Conservation (phyloP, 2,888 invertebrate genomes). For the Zonitis immaculata region DNA sequence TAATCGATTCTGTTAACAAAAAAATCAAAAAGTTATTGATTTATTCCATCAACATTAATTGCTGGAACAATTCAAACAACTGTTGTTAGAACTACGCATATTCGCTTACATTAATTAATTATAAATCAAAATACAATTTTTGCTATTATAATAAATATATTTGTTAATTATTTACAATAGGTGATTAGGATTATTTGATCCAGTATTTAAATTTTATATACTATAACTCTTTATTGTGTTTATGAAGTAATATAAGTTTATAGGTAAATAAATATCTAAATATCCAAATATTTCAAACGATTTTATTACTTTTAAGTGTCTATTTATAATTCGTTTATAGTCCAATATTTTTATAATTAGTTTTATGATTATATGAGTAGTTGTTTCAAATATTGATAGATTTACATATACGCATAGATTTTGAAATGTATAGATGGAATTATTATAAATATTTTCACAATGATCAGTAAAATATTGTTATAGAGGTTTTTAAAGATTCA, state of each 20-base stretch:
- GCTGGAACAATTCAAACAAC: no score
- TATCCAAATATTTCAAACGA: neutral
- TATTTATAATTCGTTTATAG: neutral
- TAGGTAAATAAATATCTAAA: neutral
- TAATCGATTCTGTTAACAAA: no score
- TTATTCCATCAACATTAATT: no score
- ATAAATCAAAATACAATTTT: no score
- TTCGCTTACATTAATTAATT: no score
- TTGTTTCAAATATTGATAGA: neutral
- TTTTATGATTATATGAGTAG: neutral
- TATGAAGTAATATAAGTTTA: neutral
- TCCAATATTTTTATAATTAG: neutral
- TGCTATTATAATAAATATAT: no score
- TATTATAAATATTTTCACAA: neutral
- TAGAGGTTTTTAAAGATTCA: neutral
- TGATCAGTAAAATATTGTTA: neutral
- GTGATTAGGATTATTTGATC: no score
- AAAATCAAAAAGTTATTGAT: no score
- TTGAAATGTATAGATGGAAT: neutral
- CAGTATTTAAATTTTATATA: neutral
- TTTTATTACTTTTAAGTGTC: neutral
- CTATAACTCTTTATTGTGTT: neutral
- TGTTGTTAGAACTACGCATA: no score
- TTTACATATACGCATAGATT: neutral
- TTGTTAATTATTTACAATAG: no score